A percentile compares a stretch with the other conserved stretches of the same genome.
Evolutionary conservation across 2,888 invertebrate genomes (phyloP).

Genomic region (Antheraea assamensis): DNA sequence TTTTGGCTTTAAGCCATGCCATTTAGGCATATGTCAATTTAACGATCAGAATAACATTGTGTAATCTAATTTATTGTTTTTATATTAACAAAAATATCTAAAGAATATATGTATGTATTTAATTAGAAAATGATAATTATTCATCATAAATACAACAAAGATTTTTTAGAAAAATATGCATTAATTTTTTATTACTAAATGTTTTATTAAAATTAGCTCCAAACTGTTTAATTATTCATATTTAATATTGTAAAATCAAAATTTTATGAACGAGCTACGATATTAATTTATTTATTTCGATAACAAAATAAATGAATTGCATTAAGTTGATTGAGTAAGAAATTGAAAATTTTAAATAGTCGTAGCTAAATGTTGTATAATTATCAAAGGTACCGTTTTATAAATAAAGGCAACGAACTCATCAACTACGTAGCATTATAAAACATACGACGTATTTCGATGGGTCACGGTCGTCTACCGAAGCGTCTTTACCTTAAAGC

Average conservation of each 20-base stretch:
- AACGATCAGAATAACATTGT: constrained; percentile 30
- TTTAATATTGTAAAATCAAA: too few relatives aligned
- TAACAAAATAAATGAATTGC: neutral
- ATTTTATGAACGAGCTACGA: neutral
- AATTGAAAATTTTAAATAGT: constrained; percentile 2
- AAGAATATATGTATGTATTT: neutral
- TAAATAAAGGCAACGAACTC: constrained; percentile 10
- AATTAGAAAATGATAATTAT: neutral
- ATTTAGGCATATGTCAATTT: constrained; percentile 55
- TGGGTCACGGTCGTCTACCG: constrained; percentile 36
- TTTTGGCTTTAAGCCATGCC: constrained; percentile 53
- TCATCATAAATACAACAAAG: neutral
- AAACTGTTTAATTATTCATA: neutral
- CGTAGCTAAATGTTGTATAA: neutral
- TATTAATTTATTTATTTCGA: neutral
- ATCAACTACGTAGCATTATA: constrained; percentile 19
- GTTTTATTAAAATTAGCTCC: neutral
- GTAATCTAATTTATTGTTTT: constrained; percentile 23
- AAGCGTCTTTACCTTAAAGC: constrained; percentile 31
- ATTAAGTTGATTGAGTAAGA: neutral
- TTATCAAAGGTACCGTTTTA: constrained; percentile 6
- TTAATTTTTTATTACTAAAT: neutral
- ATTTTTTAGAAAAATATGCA: neutral
- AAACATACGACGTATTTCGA: constrained; percentile 26
- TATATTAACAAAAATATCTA: constrained; percentile 5